Conservation (phyloP, 2,888 invertebrate species). For the Drosophila picticornis region DNA sequence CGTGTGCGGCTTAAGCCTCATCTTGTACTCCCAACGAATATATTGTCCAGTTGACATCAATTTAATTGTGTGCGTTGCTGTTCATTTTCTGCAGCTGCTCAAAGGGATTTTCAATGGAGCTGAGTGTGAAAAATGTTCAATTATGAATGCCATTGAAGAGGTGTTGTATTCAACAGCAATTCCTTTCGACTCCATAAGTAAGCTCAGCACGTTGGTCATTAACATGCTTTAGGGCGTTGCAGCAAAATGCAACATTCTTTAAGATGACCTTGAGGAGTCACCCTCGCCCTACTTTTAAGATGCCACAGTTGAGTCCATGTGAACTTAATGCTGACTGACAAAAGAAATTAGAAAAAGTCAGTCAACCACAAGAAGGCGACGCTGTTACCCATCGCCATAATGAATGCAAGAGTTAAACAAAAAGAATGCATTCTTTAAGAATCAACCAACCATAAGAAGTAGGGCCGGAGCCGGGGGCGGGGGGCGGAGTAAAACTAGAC, state of each 20-base stretch:
- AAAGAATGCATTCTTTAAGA: constrained; percentile 48
- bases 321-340: constrained; percentile 41
- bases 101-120: constrained; percentile 22
- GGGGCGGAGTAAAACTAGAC: constrained; percentile 19
- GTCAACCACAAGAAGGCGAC: constrained; percentile 38
- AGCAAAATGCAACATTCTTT: constrained; percentile 22
- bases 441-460: not conserved
- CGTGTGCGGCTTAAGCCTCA: constrained; percentile 28
- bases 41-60: constrained; percentile 38
- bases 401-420: constrained; percentile 58
- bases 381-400: constrained; percentile 37
- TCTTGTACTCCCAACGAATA: constrained; percentile 18
- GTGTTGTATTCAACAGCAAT: constrained; percentile 11
- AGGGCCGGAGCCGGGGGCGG: no score
- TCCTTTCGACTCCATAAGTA: not conserved
- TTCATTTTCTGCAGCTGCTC: constrained; percentile 14
- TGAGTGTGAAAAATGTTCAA: constrained; percentile 39
- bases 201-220: constrained; percentile 5
- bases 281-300: constrained; percentile 36
- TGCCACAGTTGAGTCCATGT: constrained; percentile 24
- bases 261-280: constrained; percentile 50
- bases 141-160: constrained; percentile 38
- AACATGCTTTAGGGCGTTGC: not conserved
- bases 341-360: constrained; percentile 36
- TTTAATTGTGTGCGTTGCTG: constrained; percentile 38